Evolutionary conservation across 2,888 invertebrate species (phyloP).

Genomic region (Ryuthela nishihirai): DNA sequence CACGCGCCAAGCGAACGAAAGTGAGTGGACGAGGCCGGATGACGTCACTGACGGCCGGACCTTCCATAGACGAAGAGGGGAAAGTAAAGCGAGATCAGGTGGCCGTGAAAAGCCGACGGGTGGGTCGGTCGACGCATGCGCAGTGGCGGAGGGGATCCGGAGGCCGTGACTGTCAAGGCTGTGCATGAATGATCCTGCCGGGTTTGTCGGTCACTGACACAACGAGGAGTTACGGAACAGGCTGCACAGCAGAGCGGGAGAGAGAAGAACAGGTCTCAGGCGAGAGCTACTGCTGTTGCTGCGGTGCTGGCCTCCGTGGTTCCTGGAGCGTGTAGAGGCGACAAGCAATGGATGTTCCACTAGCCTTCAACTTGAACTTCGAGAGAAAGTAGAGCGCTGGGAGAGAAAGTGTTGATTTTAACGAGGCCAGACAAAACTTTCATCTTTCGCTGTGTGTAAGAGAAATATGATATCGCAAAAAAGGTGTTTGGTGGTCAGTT

Average conservation of each 20-base stretch:
- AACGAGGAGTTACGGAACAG: constrained; percentile 19
- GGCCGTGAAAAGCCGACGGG: constrained; percentile 29
- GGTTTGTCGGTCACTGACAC: constrained; percentile 37
- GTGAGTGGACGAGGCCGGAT: constrained; percentile 34
- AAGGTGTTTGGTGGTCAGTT: too few relatives aligned
- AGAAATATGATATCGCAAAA: too few relatives aligned
- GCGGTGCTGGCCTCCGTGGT: too few relatives aligned
- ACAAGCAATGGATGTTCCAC: constrained; percentile 20
- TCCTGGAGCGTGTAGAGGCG: constrained; percentile 7
- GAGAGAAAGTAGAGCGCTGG: constrained; percentile 18
- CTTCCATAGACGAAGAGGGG: constrained; percentile 15
- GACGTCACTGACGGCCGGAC: constrained; percentile 32
- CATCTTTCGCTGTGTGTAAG: too few relatives aligned
- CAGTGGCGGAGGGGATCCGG: constrained; percentile 1
- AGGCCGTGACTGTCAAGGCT: constrained; percentile 1
- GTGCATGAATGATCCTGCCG: constrained; percentile 17
- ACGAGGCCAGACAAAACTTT: too few relatives aligned
- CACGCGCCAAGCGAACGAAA: constrained; percentile 17
- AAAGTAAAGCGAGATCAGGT: constrained; percentile 31
- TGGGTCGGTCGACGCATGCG: constrained; percentile 19
- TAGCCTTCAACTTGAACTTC: constrained; percentile 35
- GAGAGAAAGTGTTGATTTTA: too few relatives aligned
- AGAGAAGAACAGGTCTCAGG: too few relatives aligned
- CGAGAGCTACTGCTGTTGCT: too few relatives aligned
- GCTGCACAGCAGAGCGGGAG: constrained; percentile 5